Conservation (phyloP, 2,113 vertebrate genomes). For the Hemichromis elongatus region DNA sequence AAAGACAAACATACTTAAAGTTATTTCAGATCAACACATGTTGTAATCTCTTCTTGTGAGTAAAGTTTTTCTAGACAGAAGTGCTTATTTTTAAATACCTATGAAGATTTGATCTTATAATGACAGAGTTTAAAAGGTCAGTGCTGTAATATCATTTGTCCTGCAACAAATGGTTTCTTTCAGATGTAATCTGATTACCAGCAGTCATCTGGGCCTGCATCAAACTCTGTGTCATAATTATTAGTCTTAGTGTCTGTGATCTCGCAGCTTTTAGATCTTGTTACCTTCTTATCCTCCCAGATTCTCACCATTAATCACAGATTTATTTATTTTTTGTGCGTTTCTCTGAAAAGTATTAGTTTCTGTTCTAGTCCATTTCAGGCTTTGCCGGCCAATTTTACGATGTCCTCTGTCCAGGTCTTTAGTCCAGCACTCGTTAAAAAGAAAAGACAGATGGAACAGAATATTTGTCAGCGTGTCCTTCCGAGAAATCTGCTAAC, state of each 20-base stretch:
- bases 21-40: neutral
- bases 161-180: neutral
- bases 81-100: neutral
- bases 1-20: neutral
- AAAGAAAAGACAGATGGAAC: neutral
- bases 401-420: neutral
- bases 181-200: neutral
- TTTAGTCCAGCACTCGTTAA: neutral
- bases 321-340: neutral
- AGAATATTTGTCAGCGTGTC: neutral
- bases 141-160: neutral
- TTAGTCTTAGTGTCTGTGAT: neutral
- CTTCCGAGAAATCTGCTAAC: neutral
- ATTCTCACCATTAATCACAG: neutral
- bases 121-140: neutral
- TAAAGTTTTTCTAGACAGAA: neutral
- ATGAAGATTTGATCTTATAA: neutral
- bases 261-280: neutral
- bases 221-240: neutral
- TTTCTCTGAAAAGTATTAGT: neutral
- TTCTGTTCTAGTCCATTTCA: neutral
- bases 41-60: neutral
- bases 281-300: neutral
- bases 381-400: neutral
- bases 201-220: neutral